Conservation (phyloP, 2,888 invertebrate species). For the Glomeris marginata region DNA sequence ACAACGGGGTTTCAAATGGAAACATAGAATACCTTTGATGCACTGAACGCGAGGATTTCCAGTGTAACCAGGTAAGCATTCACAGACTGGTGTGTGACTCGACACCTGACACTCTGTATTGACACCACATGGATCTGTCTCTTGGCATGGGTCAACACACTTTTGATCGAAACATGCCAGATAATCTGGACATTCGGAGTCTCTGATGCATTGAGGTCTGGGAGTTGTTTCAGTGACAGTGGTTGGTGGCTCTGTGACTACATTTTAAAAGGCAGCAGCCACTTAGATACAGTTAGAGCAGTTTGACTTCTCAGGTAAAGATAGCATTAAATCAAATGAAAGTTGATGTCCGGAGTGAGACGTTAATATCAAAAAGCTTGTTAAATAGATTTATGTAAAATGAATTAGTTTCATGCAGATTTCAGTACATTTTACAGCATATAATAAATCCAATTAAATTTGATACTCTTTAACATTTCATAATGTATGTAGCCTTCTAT, state of each 20-base stretch:
- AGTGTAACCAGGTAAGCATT: constrained; percentile 50
- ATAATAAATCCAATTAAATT: too few species aligned
- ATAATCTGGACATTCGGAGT: constrained; percentile 11
- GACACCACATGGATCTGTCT: constrained; percentile 25
- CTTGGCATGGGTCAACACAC: constrained; percentile 42
- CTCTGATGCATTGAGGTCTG: constrained; percentile 7
- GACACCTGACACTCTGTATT: constrained; percentile 32
- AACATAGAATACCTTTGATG: constrained; percentile 21
- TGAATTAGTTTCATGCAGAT: too few species aligned
- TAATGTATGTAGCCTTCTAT: too few species aligned
- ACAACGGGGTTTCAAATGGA: constrained; percentile 39
- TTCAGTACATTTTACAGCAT: too few species aligned
- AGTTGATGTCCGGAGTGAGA: too few species aligned
- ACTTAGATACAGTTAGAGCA: neutral
- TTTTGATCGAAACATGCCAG: constrained; percentile 8
- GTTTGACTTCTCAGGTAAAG: neutral
- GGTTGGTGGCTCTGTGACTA: neutral
- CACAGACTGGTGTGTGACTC: constrained; percentile 33
- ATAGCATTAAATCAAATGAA: too few species aligned
- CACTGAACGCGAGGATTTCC: constrained; percentile 43
- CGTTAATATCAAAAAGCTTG: too few species aligned
- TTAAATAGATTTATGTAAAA: neutral
- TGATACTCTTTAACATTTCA: too few species aligned
- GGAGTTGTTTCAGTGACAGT: neutral
- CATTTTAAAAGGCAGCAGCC: neutral